phyloP scores from a whole-genome alignment of 2,888 invertebrate species.

The Apamea monoglypha region DNA sequence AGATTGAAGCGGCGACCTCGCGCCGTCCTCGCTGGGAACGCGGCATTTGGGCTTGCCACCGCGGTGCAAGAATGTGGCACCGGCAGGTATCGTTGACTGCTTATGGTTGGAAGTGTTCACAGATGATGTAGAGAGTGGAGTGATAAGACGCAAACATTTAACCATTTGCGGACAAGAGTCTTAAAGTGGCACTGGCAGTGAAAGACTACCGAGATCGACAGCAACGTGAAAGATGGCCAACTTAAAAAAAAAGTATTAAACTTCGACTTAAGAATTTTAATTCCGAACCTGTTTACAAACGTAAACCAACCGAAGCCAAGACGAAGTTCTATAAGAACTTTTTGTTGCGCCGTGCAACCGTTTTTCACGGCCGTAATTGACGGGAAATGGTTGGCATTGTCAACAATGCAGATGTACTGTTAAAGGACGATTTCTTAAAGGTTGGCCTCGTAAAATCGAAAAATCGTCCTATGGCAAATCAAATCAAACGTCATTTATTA shows the following conservation, averaged over 20 bases:
- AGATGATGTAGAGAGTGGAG: conserved; percentile 16
- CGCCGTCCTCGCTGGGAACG: conserved; percentile 61
- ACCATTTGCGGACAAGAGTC: neutral
- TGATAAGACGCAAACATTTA: neutral
- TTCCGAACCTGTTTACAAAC: too few species aligned
- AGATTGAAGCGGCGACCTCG: conserved; percentile 62
- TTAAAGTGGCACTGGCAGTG: neutral
- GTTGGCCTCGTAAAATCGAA: neutral
- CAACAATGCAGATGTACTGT: neutral
- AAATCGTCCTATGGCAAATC: neutral
- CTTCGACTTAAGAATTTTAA: neutral
- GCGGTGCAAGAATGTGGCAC: conserved; percentile 59
- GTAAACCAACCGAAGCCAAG: neutral
- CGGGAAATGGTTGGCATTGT: too few species aligned
- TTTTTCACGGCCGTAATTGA: neutral
- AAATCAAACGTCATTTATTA: too few species aligned
- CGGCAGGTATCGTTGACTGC: conserved; percentile 33
- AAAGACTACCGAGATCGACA: neutral
- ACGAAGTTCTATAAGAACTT: neutral
- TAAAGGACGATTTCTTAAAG: neutral
- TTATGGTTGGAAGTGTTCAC: neutral
- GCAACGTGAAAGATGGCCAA: neutral
- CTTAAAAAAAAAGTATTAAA: neutral
- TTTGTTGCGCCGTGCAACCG: too few species aligned
- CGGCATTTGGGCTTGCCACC: conserved; percentile 62